A percentile compares a stretch with the other conserved stretches of the same genome.
Evolutionary conservation across 2,113 vertebrate genomes (phyloP).

Genomic region (Speoplatyrhinus poulsoni): DNA sequence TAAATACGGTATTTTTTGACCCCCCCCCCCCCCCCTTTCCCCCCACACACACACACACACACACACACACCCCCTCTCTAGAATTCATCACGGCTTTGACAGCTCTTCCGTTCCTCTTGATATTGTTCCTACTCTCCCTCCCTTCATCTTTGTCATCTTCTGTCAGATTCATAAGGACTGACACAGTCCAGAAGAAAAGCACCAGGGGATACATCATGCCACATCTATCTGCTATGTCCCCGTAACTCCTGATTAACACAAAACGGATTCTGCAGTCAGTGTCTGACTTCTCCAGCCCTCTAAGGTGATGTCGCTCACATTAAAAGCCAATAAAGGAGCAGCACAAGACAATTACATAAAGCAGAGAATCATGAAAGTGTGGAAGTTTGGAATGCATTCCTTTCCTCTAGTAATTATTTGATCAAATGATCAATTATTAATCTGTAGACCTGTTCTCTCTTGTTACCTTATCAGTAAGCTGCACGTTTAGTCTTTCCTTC

Average conservation of each 20-base stretch:
- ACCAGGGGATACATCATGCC: constrained; percentile 59
- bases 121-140: constrained; percentile 23
- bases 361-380: constrained; percentile 14
- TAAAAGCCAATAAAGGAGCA: constrained; percentile 30
- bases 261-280: constrained; percentile 37
- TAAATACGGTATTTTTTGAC: no score
- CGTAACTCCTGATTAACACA: constrained; percentile 30
- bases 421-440: neutral
- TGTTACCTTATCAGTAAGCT: constrained; percentile 10
- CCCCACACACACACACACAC: neutral
- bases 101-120: constrained; percentile 61
- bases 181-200: constrained; percentile 65
- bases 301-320: constrained; percentile 28
- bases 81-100: constrained; percentile 43
- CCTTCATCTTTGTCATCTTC: neutral
- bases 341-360: constrained; percentile 38
- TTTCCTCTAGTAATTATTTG: constrained; percentile 24
- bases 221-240: constrained; percentile 29
- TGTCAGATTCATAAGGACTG: constrained; percentile 21
- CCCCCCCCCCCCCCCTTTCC: no score
- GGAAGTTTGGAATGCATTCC: constrained; percentile 49
- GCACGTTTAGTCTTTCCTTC: constrained; percentile 34
- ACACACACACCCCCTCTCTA: constrained; percentile 2
- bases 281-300: neutral
- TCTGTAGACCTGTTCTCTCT: constrained; percentile 6